phyloP scores from a whole-genome alignment of 23 tunicate species.

The Trididemnum miniatum region DNA sequence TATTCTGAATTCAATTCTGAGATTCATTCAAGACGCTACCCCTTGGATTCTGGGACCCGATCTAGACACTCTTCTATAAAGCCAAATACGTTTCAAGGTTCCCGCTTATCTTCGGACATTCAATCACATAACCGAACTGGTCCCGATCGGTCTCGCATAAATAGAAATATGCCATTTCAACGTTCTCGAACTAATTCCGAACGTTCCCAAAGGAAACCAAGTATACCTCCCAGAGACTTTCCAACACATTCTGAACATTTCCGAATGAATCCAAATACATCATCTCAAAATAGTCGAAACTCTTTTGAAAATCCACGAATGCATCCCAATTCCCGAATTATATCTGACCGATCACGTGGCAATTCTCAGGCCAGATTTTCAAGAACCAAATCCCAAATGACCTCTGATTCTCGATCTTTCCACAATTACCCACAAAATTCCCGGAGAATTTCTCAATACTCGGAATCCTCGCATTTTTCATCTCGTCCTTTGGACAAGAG shows the following conservation, averaged over 20 bases:
- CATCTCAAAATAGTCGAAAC: too few species aligned
- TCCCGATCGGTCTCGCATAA: background rate
- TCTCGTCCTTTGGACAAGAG: background rate
- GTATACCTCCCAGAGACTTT: background rate
- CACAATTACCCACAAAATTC: too few species aligned
- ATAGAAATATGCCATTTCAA: background rate
- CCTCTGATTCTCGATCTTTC: too few species aligned
- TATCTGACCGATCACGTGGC: too few species aligned
- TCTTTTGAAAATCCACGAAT: too few species aligned
- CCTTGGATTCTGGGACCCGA: background rate
- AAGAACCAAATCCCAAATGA: too few species aligned
- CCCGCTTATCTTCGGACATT: background rate
- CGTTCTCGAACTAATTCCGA: background rate
- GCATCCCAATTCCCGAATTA: too few species aligned
- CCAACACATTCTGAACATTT: background rate
- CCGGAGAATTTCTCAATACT: too few species aligned
- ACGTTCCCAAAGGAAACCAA: background rate
- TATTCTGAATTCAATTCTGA: background rate
- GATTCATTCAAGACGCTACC: background rate
- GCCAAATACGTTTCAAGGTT: background rate
- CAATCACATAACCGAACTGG: background rate
- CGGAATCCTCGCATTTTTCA: constrained; percentile 5
- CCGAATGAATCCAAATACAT: too few species aligned
- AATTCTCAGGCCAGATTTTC: too few species aligned
- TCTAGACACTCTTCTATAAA: background rate